Evolutionary conservation across 2,113 vertebrate species (phyloP).

Genomic region (Vulpes lagopus): DNA sequence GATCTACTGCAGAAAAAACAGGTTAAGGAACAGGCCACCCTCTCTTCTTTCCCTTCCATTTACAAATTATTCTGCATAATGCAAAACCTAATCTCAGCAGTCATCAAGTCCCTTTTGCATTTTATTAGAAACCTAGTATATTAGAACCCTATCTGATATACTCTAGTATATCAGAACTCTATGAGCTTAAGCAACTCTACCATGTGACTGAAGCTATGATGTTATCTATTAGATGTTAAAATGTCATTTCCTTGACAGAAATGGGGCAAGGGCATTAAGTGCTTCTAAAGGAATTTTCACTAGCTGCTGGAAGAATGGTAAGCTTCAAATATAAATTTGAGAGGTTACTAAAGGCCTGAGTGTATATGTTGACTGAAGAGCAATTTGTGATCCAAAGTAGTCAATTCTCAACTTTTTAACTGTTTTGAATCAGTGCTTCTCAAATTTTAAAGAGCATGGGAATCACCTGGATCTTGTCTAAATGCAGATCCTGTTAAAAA

Average conservation of each 20-base stretch:
- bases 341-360: neutral
- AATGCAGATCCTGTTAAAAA: neutral
- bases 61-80: conserved; percentile 35
- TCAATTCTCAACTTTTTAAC: conserved; percentile 38
- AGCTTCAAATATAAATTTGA: conserved; percentile 28
- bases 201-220: neutral
- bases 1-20: neutral
- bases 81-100: neutral
- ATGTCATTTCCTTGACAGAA: conserved; percentile 45
- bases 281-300: conserved; percentile 28
- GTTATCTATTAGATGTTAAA: conserved; percentile 10
- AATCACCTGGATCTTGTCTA: neutral
- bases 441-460: neutral
- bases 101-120: neutral
- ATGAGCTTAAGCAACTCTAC: neutral
- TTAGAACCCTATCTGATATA: neutral
- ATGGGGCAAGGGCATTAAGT: neutral
- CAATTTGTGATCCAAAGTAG: neutral
- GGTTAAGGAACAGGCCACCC: neutral
- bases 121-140: neutral
- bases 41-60: neutral
- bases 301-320: neutral
- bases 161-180: neutral
- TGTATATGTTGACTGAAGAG: neutral
- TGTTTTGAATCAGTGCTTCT: neutral